These are phyloP conservation scores for Penaeus japonicus DNA, from an alignment of 1,140 invertebrate species.

Conservation along the genomic window DNA sequence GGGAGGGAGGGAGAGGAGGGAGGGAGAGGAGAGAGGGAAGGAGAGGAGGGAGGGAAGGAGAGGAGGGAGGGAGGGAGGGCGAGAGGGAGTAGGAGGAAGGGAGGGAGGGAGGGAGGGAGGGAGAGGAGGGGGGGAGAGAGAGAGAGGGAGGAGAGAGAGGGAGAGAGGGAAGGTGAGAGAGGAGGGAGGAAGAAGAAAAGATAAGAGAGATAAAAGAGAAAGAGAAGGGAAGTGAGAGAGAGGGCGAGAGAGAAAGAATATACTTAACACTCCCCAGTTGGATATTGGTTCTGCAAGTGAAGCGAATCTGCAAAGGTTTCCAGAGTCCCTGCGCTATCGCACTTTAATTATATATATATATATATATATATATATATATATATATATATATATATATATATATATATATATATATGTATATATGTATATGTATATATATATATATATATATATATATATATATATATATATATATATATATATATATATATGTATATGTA, in stretches of 20 bases:
- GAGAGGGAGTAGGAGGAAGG: neutral
- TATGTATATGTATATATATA: too few species aligned
- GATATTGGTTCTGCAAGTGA: too few species aligned
- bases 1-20: neutral
- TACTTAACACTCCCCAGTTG: too few species aligned
- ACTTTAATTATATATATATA: too few species aligned
- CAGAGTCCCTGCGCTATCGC: too few species aligned
- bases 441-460: too few species aligned
- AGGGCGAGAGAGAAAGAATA: neutral
- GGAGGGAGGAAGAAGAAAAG: neutral
- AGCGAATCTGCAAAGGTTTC: too few species aligned
- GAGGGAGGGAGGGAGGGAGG: neutral
- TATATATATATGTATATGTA: too few species aligned
- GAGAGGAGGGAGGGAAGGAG: neutral
- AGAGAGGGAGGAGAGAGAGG: neutral
- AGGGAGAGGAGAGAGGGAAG: neutral
- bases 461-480: too few species aligned
- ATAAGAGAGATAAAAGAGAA: neutral
- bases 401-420: too few species aligned
- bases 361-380: too few species aligned
- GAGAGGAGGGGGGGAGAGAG: neutral
- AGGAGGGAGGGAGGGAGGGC: neutral
- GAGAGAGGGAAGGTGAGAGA: neutral
- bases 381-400: too few species aligned
- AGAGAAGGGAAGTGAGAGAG: neutral